Evolutionary conservation across 2,888 invertebrate genomes (phyloP).

Genomic region (Stenolophus ochropezus): DNA sequence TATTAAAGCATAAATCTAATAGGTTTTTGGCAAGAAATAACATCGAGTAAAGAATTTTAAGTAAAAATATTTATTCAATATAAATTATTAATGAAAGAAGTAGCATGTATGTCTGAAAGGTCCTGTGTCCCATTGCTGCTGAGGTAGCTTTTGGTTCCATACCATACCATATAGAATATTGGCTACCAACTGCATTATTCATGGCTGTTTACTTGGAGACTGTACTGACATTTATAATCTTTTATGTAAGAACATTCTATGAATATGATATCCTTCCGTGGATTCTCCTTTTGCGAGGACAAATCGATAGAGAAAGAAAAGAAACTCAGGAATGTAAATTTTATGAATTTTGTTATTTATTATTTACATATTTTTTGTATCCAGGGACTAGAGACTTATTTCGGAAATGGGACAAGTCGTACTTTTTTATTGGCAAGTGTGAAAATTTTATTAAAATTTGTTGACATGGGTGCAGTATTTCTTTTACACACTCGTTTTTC

Average conservation of each 20-base stretch:
- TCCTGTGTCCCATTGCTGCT: not conserved
- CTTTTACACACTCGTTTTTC: not conserved
- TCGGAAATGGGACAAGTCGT: constrained; percentile 21
- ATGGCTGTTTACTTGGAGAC: constrained; percentile 18
- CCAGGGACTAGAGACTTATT: constrained; percentile 9
- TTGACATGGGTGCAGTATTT: constrained; percentile 11
- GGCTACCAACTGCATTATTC: constrained; percentile 17
- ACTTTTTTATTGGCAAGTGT: constrained; percentile 36
- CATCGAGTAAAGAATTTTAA: too few relatives aligned
- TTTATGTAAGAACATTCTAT: constrained; percentile 30
- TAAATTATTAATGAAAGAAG: not conserved
- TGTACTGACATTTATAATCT: constrained; percentile 29
- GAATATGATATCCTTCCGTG: constrained; percentile 26
- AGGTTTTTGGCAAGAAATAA: too few relatives aligned
- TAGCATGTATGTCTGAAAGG: not conserved
- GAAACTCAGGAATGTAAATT: constrained; percentile 32
- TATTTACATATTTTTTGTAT: constrained; percentile 30
- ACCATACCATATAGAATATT: not conserved
- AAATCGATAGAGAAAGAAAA: constrained; percentile 21
- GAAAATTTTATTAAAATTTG: constrained; percentile 39
- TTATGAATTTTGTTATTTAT: constrained; percentile 37
- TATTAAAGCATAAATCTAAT: too few relatives aligned
- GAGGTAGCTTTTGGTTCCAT: not conserved
- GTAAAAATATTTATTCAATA: not conserved
- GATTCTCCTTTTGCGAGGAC: constrained; percentile 1